Base-by-base conservation (phyloP, 2,888 invertebrate species). In the Camptogramma bilineatum region DNA sequence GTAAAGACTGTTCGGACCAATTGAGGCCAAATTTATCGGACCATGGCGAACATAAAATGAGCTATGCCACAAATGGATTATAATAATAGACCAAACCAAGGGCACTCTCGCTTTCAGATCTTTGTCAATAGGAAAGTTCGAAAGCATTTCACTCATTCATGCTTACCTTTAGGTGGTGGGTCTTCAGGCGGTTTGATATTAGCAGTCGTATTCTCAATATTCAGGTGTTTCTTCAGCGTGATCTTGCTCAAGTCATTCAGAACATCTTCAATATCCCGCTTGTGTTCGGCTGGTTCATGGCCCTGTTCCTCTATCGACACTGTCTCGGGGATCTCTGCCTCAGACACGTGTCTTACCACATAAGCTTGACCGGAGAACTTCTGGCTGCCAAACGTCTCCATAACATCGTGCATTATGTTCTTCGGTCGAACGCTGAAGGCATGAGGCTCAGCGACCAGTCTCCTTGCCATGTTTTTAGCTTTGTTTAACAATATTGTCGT, bases 351-450 rank as follows among this genome's bases (percentile, higher is more conserved):
- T 46, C 85, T 77, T 1, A 92, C 92, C 3, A 93, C 84, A 54
- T 86, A 91, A 2, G 93, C 90, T 55, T 82, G 84, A 0, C 83
- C 86, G 0, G 73, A 53, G 52, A 76, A 85, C 72, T 88, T 91
- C 52, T 82, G 82, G 54, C 64, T 75, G 44, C 93, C 93, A 62
- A 91, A 93, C 0, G 93, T 92, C 72, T 93, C 92, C 90, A 93
- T 91, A 0, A 93, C 92, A 55, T 93, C 91, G 55, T 92, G 92
- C 93, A 93, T 93, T 61, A 93, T 90, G 52, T 83, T 90, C 72
- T 91, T 91, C 10, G 88, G 87, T 57, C 88, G 79, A n/a, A 90
- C 82, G 67, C 80, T 85, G 67, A 91, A 88, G 0, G 88, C 75
- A 65, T 91, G 88, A 0, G 91, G 91, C 51, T 93, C 92, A 0